Evolutionary conservation across 2,113 vertebrate species (phyloP).

Genomic region (Paralichthys olivaceus): DNA sequence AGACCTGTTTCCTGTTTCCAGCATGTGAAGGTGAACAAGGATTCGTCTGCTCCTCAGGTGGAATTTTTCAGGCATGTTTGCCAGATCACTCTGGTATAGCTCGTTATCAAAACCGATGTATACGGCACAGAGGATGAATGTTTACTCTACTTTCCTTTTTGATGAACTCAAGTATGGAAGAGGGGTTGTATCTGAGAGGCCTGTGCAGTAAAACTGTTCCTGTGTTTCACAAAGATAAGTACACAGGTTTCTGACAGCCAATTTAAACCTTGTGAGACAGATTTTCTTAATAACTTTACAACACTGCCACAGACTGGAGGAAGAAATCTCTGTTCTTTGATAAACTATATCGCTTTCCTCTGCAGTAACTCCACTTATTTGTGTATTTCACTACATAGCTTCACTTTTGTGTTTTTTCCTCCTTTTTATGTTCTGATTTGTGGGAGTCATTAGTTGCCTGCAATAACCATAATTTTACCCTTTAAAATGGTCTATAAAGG

Average conservation of each 20-base stretch:
- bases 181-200: background rate
- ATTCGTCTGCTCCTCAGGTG: conserved; percentile 16
- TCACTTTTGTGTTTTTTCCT: background rate
- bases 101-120: conserved; percentile 2
- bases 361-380: background rate
- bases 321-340: conserved; percentile 50
- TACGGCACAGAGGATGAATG: background rate
- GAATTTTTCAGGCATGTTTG: conserved; percentile 1
- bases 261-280: conserved; percentile 15
- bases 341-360: conserved; percentile 35
- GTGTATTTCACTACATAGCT: conserved; percentile 29
- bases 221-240: conserved; percentile 45
- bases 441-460: background rate
- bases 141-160: conserved; percentile 11
- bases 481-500: conserved; percentile 3
- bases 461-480: conserved; percentile 1
- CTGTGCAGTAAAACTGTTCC: conserved; percentile 12
- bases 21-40: conserved; percentile 36
- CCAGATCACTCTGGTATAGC: background rate
- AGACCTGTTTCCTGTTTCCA: conserved; percentile 26
- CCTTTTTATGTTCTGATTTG: conserved; percentile 3
- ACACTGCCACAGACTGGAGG: background rate
- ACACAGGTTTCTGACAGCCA: conserved; percentile 44
- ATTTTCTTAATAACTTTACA: conserved; percentile 15
- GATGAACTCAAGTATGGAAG: background rate